These are phyloP conservation scores for Aelia acuminata DNA, from an alignment of 2,888 invertebrate species.

Conservation along the genomic window DNA sequence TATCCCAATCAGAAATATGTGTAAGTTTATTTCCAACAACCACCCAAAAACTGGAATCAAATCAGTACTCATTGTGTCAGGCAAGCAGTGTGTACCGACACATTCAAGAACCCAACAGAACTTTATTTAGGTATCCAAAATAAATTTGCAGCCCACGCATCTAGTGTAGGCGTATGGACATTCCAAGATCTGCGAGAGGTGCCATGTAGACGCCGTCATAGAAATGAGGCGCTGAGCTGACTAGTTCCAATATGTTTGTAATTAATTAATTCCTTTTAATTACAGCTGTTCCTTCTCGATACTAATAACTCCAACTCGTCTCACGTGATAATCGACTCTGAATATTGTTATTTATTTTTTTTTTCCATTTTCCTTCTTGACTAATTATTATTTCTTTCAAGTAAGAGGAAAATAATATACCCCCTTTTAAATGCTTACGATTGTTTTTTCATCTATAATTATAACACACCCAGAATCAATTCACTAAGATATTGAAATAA, in stretches of 20 bases:
- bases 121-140: neutral
- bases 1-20: too few relatives aligned
- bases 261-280: constrained; percentile 36
- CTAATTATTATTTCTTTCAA: neutral
- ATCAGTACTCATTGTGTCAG: too few relatives aligned
- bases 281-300: neutral
- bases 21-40: too few relatives aligned
- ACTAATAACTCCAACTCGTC: neutral
- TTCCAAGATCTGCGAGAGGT: neutral
- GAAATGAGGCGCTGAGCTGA: constrained; percentile 16
- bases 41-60: too few relatives aligned
- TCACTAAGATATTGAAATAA: too few relatives aligned
- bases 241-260: neutral
- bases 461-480: too few relatives aligned
- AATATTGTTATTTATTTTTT: neutral
- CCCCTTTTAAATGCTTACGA: neutral
- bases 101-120: neutral
- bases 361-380: neutral
- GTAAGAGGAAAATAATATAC: neutral
- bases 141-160: neutral
- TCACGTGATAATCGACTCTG: neutral
- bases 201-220: neutral
- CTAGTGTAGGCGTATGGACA: neutral
- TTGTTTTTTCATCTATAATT: too few relatives aligned
- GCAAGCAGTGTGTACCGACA: neutral